Evolutionary conservation across 2,888 invertebrate species (phyloP), one percentile per base, ranked within the genome.

Genomic region (Cheilosia vulpina): DNA sequence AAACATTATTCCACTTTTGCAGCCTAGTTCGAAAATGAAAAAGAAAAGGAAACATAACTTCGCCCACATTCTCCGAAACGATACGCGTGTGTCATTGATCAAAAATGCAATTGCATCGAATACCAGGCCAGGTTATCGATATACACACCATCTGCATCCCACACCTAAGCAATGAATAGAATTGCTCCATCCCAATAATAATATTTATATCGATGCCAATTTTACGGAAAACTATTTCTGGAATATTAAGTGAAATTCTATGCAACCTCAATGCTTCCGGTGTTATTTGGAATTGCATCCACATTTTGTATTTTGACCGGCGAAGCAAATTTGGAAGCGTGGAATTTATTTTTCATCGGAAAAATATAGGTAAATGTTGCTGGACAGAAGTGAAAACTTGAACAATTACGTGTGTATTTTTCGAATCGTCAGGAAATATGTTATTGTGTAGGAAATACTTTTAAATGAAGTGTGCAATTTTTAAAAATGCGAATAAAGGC

Each of bases 201-300:
- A 68, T 68, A 68, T 68, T 68, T 68, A 62, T 62, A 53, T 73
- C 45, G 72, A 45, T 62, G 62, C 43, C n/a, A 43, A 55, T 17
- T 65, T 63, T 24, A 17, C 45, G 6, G 45, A 17, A 45, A 45
- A 45, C n/a, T 73, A 63, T 73, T 63, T 65, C 19, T 63, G 73
- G 73, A 73, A 73, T 57, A 73, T 63, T 17, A 62, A 52, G 45
- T 73, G 53, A 53, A 53, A 62, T 53, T 45, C 53, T 38, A 38
- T 38, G 31, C 53, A 45, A 63, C n/a, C 21, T 62, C 21, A 19
- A 17, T 55, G 72, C 62, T 73, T 73, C 72, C 72, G 72, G 72
- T 60, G 21, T 31, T 24, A 63, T 62, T 73, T 73, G n/a, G 62
- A 52, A 27, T 52, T 21, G 31, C 50, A 1, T 9, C 13, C 50